These are phyloP conservation scores for Cynodonichthys magdalenae DNA, from an alignment of 2,797 vertebrate species.

Conservation along the genomic window DNA sequence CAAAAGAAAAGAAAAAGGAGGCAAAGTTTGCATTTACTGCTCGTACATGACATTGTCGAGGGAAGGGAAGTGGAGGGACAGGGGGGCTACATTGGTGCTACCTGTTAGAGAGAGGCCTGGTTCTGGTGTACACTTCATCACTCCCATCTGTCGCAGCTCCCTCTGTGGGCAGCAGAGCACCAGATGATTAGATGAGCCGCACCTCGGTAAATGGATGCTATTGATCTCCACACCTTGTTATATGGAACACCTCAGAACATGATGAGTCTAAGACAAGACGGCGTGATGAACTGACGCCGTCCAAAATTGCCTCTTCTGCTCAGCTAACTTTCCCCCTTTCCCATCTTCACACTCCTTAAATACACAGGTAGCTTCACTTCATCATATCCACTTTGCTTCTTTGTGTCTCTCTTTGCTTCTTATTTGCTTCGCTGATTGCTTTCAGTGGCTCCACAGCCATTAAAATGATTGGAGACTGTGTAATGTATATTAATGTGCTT, in stretches of 20 bases:
- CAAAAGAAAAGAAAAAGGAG: slow-evolving; percentile 35
- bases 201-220: slow-evolving; percentile 76
- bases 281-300: slow-evolving; percentile 52
- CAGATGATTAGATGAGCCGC: slow-evolving; percentile 77
- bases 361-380: slow-evolving; percentile 39
- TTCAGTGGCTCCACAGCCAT: slow-evolving; percentile 59
- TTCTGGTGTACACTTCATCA: slow-evolving; percentile 80
- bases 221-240: slow-evolving; percentile 81
- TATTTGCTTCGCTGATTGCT: slow-evolving; percentile 66
- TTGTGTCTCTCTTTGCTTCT: slow-evolving; percentile 33
- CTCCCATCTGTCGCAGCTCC: slow-evolving; percentile 55
- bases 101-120: slow-evolving; percentile 51
- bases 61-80: slow-evolving; percentile 38
- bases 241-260: slow-evolving; percentile 64
- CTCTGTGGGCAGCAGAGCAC: slow-evolving; percentile 57
- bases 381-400: slow-evolving; percentile 35
- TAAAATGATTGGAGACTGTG: slow-evolving; percentile 64
- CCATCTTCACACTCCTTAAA: slow-evolving; percentile 48
- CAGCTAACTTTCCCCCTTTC: slow-evolving; percentile 53
- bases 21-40: slow-evolving; percentile 64
- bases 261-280: slow-evolving; percentile 63
- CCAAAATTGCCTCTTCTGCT: slow-evolving; percentile 64
- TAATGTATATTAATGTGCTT: slow-evolving; percentile 72
- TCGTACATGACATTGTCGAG: slow-evolving; percentile 54
- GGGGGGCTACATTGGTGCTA: slow-evolving; percentile 64